phyloP scores from a whole-genome alignment of 2,797 vertebrate genomes.

The Tokudaia tokunoshimensis region DNA sequence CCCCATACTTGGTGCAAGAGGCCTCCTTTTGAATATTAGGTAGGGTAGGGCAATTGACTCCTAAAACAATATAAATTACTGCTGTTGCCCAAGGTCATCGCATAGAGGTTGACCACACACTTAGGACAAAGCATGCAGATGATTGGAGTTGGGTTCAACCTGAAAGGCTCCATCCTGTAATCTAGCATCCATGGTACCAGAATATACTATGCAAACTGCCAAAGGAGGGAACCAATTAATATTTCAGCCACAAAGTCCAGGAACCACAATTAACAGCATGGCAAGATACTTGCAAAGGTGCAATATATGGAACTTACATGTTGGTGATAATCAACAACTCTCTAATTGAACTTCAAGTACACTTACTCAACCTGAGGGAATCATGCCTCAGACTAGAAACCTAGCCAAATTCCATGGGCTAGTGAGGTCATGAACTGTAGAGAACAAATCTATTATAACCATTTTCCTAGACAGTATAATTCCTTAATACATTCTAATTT shows the following conservation, averaged over 20 bases:
- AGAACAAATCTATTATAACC: too few species aligned
- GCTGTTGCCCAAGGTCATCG: too few species aligned
- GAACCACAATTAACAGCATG: background rate
- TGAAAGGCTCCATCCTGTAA: too few species aligned
- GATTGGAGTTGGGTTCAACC: background rate
- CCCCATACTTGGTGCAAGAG: background rate
- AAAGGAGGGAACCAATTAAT: background rate
- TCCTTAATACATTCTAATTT: background rate
- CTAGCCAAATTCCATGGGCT: background rate
- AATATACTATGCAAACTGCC: background rate
- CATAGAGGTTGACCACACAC: background rate
- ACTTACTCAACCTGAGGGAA: background rate
- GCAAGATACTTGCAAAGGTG: background rate
- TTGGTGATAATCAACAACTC: background rate
- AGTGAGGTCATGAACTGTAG: background rate
- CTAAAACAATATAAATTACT: background rate
- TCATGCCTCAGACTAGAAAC: background rate
- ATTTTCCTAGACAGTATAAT: background rate
- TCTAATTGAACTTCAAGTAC: background rate
- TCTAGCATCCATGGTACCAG: too few species aligned
- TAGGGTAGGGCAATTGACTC: background rate
- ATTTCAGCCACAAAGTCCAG: background rate
- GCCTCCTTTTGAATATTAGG: background rate
- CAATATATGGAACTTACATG: too few species aligned
- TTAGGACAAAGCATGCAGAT: background rate